Conservation (phyloP, 2,888 invertebrate genomes). For the Automeris io region DNA sequence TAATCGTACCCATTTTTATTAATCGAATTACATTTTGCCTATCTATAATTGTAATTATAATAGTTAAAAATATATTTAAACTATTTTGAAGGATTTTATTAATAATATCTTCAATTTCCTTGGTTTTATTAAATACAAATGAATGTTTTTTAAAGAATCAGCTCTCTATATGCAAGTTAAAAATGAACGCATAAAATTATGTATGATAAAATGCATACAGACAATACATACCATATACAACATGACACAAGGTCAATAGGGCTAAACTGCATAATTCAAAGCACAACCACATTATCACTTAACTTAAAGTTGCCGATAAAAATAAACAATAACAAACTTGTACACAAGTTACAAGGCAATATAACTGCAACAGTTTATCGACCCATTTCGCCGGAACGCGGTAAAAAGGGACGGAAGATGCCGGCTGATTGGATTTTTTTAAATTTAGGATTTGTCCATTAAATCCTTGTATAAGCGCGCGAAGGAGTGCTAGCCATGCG, state of each 20-base stretch:
- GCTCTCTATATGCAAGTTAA: too few relatives aligned
- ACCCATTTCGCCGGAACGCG: slow-evolving; percentile 20
- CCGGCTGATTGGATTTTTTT: slow-evolving; percentile 16
- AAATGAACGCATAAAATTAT: too few relatives aligned
- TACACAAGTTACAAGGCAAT: not conserved
- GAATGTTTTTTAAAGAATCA: too few relatives aligned
- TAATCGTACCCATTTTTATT: too few relatives aligned
- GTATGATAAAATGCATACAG: too few relatives aligned
- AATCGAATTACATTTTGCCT: too few relatives aligned
- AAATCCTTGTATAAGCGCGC: slow-evolving; percentile 36
- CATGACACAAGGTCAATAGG: slow-evolving; percentile 25
- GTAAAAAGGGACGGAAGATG: not conserved
- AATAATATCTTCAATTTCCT: too few relatives aligned
- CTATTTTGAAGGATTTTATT: too few relatives aligned
- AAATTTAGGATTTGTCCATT: slow-evolving; percentile 35
- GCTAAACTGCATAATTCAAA: slow-evolving; percentile 22
- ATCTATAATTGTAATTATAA: too few relatives aligned
- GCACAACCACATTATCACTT: slow-evolving; percentile 31
- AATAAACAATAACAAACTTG: slow-evolving; percentile 10
- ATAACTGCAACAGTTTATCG: slow-evolving; percentile 14
- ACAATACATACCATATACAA: slow-evolving; percentile 29
- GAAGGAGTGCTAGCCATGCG: slow-evolving; percentile 48
- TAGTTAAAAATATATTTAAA: too few relatives aligned
- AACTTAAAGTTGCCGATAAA: slow-evolving; percentile 3
- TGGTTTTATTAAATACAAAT: too few relatives aligned